Conservation (phyloP, 2,888 invertebrate species). For the Trisateles emortualis region DNA sequence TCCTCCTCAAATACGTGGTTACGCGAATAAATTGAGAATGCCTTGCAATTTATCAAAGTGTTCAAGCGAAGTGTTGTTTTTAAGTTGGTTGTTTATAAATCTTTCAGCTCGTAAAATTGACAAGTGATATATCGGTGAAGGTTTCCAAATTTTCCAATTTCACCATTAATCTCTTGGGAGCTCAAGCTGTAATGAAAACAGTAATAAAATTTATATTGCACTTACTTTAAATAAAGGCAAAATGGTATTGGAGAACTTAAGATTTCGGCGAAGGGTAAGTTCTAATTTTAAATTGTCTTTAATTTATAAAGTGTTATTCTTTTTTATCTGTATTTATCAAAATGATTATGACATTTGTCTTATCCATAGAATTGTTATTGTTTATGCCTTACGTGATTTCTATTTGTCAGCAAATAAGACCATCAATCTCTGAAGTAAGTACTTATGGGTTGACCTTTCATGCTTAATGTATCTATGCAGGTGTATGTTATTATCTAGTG, state of each 20-base stretch:
- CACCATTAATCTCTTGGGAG: constrained; percentile 38
- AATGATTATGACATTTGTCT: too few species aligned
- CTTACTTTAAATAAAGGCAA: constrained; percentile 13
- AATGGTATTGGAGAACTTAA: constrained; percentile 56
- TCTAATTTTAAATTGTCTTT: constrained; percentile 3
- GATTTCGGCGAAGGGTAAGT: constrained; percentile 56
- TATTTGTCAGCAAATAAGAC: too few species aligned
- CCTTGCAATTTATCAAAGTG: not conserved
- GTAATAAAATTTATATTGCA: constrained; percentile 23
- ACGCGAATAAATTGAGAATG: constrained; percentile 54
- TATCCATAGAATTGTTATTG: too few species aligned
- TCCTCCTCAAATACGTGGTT: constrained; percentile 52
- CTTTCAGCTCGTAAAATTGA: constrained; percentile 58
- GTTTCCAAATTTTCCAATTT: constrained; percentile 57
- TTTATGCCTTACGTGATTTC: too few species aligned
- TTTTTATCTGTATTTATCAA: too few species aligned
- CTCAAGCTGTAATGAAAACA: constrained; percentile 35
- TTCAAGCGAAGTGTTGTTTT: constrained; percentile 12
- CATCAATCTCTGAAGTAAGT: too few species aligned
- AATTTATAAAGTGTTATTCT: too few species aligned
- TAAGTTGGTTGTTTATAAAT: constrained; percentile 46
- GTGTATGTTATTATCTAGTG: too few species aligned
- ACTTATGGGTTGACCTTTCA: too few species aligned
- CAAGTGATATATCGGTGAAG: constrained; percentile 53
- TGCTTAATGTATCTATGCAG: too few species aligned